These are phyloP conservation scores for Chelon labrosus DNA, from an alignment of 2,797 vertebrate species.

Conservation along the genomic window DNA sequence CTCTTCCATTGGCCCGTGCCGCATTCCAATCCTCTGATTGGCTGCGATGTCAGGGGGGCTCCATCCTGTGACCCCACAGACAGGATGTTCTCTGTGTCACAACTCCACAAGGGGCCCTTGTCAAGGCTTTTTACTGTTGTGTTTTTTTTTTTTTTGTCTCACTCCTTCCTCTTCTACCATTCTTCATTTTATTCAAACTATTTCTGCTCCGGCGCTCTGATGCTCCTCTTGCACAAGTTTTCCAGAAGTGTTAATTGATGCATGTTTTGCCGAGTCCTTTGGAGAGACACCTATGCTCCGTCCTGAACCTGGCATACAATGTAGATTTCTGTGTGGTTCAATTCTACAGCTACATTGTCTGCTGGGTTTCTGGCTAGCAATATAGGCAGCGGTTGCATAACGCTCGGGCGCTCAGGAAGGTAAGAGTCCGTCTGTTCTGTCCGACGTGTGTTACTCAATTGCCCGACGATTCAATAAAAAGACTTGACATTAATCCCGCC, in stretches of 20 bases:
- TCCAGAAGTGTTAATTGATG: background rate
- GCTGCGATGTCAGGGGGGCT: slow-evolving; percentile 70
- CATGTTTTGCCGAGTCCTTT: slow-evolving; percentile 12
- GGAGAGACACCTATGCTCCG: slow-evolving; percentile 81
- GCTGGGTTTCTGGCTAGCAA: slow-evolving; percentile 99
- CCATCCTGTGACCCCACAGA: slow-evolving; percentile 80
- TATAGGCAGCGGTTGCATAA: slow-evolving; percentile 57
- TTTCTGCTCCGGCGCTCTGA: slow-evolving; percentile 10
- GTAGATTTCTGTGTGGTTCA: slow-evolving; percentile 99
- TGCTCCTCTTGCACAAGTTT: background rate
- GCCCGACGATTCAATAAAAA: slow-evolving; percentile 74
- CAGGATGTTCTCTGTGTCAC: slow-evolving; percentile 81
- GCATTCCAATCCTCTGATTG: slow-evolving; percentile 75
- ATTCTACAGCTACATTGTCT: slow-evolving; percentile 99
- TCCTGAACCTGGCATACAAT: slow-evolving; percentile 99
- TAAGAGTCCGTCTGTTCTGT: slow-evolving; percentile 51
- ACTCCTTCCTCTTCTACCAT: slow-evolving; percentile 59
- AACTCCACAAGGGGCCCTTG: slow-evolving; percentile 76
- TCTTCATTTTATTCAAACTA: slow-evolving; percentile 37
- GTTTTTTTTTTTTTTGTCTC: slow-evolving; percentile 24
- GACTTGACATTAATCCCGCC: slow-evolving; percentile 35
- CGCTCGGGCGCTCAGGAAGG: slow-evolving; percentile 19
- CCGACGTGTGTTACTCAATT: slow-evolving; percentile 29
- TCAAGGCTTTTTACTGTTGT: slow-evolving; percentile 50
- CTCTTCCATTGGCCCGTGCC: slow-evolving; percentile 65